Evolutionary conservation across 2,797 vertebrate species (phyloP).

Genomic region (Muraenolepis orangiensis): DNA sequence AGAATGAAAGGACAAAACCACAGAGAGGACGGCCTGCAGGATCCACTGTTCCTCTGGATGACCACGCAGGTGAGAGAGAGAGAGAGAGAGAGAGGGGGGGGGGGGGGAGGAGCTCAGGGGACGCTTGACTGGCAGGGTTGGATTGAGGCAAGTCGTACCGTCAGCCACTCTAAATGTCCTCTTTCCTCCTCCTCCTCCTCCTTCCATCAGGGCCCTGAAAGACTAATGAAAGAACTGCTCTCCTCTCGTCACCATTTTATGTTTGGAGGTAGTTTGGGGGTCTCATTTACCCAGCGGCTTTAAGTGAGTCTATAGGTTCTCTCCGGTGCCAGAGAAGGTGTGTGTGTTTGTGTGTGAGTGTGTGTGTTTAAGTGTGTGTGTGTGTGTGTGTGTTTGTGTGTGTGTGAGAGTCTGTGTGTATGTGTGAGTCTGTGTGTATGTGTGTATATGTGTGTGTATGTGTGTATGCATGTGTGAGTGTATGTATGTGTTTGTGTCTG

Average conservation of each 20-base stretch:
- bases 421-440: too few relatives aligned
- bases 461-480: too few relatives aligned
- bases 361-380: background rate
- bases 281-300: background rate
- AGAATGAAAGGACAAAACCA: too few relatives aligned
- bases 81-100: background rate
- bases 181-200: constrained; percentile 39
- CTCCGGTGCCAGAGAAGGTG: background rate
- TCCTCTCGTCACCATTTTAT: background rate
- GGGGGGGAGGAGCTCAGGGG: constrained; percentile 13
- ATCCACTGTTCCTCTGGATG: too few relatives aligned
- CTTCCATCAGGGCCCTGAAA: constrained; percentile 46
- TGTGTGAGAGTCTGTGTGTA: background rate
- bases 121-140: constrained; percentile 52
- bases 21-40: too few relatives aligned
- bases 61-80: too few relatives aligned
- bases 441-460: too few relatives aligned
- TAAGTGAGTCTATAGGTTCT: background rate
- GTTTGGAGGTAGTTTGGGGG: background rate
- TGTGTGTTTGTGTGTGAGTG: constrained; percentile 16
- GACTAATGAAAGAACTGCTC: constrained; percentile 50
- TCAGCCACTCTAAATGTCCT: constrained; percentile 56
- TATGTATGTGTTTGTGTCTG: too few relatives aligned
- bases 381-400: background rate
- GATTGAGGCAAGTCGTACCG: constrained; percentile 49